phyloP scores from a whole-genome alignment of 2,113 vertebrate species.

The Tyto alba region DNA sequence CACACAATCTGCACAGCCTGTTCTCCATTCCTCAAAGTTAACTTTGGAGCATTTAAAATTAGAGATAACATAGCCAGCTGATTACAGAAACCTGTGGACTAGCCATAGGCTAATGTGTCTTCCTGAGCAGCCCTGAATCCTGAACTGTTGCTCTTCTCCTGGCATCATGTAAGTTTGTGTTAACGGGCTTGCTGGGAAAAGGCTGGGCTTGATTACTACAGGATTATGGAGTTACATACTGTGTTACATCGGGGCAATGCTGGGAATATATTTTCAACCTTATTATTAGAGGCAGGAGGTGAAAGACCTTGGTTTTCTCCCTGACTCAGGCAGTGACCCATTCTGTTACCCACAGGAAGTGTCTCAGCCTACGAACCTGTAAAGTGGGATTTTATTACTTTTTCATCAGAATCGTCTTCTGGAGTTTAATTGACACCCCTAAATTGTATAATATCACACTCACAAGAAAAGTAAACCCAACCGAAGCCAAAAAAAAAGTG shows the following conservation, averaged over 20 bases:
- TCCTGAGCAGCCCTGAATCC: background rate
- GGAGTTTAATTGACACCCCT: background rate
- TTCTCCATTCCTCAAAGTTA: background rate
- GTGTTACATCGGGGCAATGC: background rate
- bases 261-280: background rate
- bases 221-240: background rate
- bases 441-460: background rate
- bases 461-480: background rate
- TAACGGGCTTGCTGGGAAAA: background rate
- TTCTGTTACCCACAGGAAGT: background rate
- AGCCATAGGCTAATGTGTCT: rapidly evolving
- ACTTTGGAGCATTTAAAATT: background rate
- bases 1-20: background rate
- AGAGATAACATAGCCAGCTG: background rate
- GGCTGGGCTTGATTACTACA: background rate
- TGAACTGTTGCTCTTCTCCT: background rate
- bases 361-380: background rate
- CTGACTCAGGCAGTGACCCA: background rate
- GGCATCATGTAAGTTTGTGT: background rate
- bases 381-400: background rate
- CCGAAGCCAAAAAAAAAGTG: background rate
- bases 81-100: background rate
- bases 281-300: background rate
- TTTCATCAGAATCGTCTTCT: background rate
- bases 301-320: background rate